Conservation (phyloP, 2,888 invertebrate species). For the Chymomyza fuscimana region DNA sequence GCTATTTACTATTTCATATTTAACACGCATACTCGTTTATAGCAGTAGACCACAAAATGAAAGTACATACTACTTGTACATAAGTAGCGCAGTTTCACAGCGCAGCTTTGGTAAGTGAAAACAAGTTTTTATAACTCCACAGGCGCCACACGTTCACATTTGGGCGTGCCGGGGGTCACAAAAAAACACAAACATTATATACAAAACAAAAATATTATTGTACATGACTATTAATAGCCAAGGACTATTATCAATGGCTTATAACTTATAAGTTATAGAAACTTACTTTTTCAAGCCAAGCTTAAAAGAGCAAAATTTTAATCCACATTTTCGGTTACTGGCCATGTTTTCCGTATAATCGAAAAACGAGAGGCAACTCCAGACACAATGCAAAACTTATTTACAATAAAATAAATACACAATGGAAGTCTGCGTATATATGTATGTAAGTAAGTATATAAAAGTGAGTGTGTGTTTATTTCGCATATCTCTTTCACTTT, state of each 20-base stretch:
- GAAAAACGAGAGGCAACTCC: too few relatives aligned
- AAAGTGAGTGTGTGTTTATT: constrained; percentile 11
- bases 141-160: not conserved
- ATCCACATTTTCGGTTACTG: too few relatives aligned
- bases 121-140: not conserved
- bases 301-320: too few relatives aligned
- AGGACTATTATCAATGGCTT: too few relatives aligned
- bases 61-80: not conserved
- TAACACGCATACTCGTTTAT: not conserved
- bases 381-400: too few relatives aligned
- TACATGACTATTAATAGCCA: too few relatives aligned
- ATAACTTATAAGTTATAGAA: too few relatives aligned
- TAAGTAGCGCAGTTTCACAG: not conserved
- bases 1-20: not conserved
- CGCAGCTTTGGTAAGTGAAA: not conserved
- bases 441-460: not conserved
- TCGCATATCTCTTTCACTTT: constrained; percentile 1
- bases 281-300: too few relatives aligned
- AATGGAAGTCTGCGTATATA: constrained; percentile 2
- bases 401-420: not conserved
- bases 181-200: constrained; percentile 7
- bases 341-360: too few relatives aligned
- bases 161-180: not conserved
- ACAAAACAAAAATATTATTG: not conserved
- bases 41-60: not conserved